phyloP scores from a whole-genome alignment of 2,888 invertebrate genomes.

The Pimpla rufipes region DNA sequence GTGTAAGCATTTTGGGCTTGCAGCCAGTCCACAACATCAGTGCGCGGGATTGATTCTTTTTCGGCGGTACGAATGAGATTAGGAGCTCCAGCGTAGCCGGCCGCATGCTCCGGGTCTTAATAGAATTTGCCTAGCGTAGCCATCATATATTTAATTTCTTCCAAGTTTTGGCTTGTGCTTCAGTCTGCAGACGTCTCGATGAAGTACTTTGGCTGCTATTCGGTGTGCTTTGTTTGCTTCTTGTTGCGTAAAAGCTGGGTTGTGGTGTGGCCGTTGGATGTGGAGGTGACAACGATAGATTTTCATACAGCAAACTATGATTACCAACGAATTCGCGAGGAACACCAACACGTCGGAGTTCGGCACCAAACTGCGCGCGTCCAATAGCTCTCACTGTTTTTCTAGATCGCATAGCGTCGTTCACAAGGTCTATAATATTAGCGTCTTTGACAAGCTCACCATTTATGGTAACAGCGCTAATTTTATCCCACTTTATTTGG shows the following conservation, averaged over 20 bases:
- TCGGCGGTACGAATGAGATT: neutral
- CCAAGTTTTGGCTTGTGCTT: neutral
- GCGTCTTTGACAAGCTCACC: neutral
- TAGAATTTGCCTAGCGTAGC: slow-evolving; percentile 35
- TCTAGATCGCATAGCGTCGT: slow-evolving; percentile 45
- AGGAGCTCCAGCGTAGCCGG: slow-evolving; percentile 48
- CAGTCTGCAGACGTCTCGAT: neutral
- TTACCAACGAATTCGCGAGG: slow-evolving; percentile 42
- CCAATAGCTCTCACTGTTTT: slow-evolving; percentile 22
- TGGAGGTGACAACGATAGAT: no score
- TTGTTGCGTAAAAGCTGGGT: no score
- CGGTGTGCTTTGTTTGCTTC: no score
- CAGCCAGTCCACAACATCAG: neutral
- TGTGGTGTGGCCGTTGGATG: no score
- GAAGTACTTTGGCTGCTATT: neutral
- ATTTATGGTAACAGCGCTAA: slow-evolving; percentile 15
- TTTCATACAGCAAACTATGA: neutral
- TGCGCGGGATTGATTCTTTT: neutral
- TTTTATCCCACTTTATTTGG: slow-evolving; percentile 42
- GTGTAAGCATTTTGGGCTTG: slow-evolving; percentile 10
- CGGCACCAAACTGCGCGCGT: slow-evolving; percentile 9
- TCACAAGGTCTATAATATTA: slow-evolving; percentile 48
- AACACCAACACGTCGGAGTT: neutral
- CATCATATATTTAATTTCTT: slow-evolving; percentile 2
- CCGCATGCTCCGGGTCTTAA: slow-evolving; percentile 56